Conservation (phyloP, 2,888 invertebrate species). For the Dryococelus australis region DNA sequence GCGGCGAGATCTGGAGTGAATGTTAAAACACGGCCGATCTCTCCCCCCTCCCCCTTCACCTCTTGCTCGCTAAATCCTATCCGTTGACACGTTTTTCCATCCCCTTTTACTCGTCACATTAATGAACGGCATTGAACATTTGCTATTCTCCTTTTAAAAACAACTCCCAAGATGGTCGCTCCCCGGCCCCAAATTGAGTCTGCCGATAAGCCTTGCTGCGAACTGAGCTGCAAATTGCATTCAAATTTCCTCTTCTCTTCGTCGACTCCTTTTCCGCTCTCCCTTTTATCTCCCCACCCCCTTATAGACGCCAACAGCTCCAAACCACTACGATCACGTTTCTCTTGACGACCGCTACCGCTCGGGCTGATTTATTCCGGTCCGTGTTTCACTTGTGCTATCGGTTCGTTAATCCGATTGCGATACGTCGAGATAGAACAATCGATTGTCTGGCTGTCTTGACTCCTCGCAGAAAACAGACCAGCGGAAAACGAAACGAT, state of each 20-base stretch:
- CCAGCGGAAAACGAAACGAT: too few relatives aligned
- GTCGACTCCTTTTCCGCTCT: neutral
- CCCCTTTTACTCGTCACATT: neutral
- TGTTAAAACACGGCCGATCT: constrained; percentile 10
- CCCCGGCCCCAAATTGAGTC: neutral
- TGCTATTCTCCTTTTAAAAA: constrained; percentile 29
- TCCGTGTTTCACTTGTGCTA: neutral
- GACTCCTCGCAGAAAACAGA: neutral
- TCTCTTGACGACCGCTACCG: neutral
- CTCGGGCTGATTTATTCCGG: neutral
- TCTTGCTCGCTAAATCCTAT: neutral
- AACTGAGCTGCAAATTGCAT: constrained; percentile 9
- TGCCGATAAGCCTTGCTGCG: constrained; percentile 10
- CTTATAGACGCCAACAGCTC: neutral
- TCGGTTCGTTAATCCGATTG: constrained; percentile 11
- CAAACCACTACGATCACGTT: neutral
- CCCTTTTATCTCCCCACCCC: neutral
- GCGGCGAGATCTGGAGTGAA: neutral
- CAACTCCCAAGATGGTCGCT: neutral
- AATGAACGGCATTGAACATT: constrained; percentile 29
- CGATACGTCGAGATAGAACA: neutral
- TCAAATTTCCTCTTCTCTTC: constrained; percentile 8
- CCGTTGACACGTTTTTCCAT: neutral
- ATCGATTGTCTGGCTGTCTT: neutral
- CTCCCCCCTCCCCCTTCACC: neutral